A percentile compares a stretch with the other conserved stretches of the same genome.
Evolutionary conservation across 2,888 invertebrate genomes (phyloP).

Genomic region (Eilema griseolum): DNA sequence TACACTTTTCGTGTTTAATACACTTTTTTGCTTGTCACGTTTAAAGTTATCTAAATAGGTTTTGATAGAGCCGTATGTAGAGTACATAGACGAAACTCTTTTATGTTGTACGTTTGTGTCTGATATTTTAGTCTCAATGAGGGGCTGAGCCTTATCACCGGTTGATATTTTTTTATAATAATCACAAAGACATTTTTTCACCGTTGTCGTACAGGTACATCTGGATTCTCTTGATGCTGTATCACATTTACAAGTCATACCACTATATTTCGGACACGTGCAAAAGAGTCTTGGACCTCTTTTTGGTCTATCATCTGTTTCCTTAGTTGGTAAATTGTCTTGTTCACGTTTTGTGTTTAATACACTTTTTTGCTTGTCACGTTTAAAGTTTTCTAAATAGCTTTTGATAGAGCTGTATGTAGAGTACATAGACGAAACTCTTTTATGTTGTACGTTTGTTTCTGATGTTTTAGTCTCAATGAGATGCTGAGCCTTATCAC

Average conservation of each 20-base stretch:
- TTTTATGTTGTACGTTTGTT: not conserved
- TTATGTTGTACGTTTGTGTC: not conserved
- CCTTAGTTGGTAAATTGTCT: not conserved
- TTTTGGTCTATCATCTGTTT: not conserved
- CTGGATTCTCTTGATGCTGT: not conserved
- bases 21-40: not conserved
- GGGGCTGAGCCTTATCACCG: too few species aligned
- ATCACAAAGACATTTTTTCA: not conserved
- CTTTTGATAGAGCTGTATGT: conserved; percentile 1
- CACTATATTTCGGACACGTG: not conserved
- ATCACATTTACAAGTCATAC: not conserved
- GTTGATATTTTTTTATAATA: not conserved
- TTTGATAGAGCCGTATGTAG: not conserved
- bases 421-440: not conserved
- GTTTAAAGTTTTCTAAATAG: not conserved
- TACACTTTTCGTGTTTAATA: not conserved
- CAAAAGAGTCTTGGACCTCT: not conserved
- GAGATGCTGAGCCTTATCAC: too few species aligned
- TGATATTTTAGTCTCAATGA: not conserved
- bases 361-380: not conserved
- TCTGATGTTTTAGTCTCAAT: not conserved
- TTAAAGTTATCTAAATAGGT: not conserved
- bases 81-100: not conserved
- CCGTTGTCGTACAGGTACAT: not conserved
- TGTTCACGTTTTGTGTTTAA: not conserved